Evolutionary conservation across 2,797 vertebrate species (phyloP).

Genomic region (Oryzias dopingdopingensis): DNA sequence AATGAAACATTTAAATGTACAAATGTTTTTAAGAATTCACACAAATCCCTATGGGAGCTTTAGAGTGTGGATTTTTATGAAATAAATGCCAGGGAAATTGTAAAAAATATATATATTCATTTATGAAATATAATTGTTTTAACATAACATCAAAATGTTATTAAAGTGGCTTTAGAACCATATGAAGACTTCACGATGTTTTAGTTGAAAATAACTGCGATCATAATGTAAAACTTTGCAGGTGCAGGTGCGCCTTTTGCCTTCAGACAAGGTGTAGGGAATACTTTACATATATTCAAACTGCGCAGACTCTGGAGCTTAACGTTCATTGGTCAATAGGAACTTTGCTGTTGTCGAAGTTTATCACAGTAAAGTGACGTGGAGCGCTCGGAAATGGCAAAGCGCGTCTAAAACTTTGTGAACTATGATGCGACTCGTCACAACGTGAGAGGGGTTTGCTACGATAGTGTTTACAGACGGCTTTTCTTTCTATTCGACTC

Average conservation of each 20-base stretch:
- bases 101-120: too few relatives aligned
- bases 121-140: too few relatives aligned
- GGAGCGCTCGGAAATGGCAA: constrained; percentile 28
- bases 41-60: too few relatives aligned
- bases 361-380: constrained; percentile 59
- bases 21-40: too few relatives aligned
- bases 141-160: too few relatives aligned
- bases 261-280: constrained; percentile 26
- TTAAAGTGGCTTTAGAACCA: too few relatives aligned
- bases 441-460: neutral
- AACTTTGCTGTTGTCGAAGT: constrained; percentile 32
- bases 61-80: too few relatives aligned
- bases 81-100: too few relatives aligned
- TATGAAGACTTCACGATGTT: neutral
- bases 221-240: neutral
- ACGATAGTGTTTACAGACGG: too few relatives aligned
- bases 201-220: neutral
- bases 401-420: constrained; percentile 43
- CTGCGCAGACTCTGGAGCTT: constrained; percentile 57
- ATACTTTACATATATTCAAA: fast-evolving
- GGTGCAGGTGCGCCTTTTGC: neutral
- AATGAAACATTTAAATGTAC: too few relatives aligned
- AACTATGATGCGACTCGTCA: constrained; percentile 25
- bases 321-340: constrained; percentile 40
- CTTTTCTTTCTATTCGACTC: neutral